Conservation (phyloP, 2,797 vertebrate species). For the Lepidocolaptes lacrymiger region DNA sequence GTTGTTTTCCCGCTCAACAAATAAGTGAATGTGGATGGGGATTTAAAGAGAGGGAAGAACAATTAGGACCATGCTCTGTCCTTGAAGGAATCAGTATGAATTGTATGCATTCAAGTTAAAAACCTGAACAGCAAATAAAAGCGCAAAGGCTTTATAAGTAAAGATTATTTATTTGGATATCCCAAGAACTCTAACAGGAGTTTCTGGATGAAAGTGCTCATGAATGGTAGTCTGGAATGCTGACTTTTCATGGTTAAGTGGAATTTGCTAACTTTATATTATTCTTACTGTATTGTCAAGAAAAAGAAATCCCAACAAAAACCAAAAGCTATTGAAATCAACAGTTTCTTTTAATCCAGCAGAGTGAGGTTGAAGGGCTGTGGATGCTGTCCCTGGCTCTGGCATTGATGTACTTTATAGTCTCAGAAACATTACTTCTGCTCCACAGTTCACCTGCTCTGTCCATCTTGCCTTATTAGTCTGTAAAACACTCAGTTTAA, state of each 20-base stretch:
- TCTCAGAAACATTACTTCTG: background rate
- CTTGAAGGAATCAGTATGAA: background rate
- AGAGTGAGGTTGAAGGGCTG: background rate
- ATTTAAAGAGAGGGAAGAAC: background rate
- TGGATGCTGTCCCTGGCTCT: background rate
- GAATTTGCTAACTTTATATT: background rate
- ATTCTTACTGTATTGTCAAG: background rate
- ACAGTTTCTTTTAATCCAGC: background rate
- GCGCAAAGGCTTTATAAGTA: background rate
- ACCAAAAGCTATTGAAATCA: background rate
- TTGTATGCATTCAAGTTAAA: background rate
- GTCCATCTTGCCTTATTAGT: background rate
- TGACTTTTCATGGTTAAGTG: background rate
- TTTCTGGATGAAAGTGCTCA: background rate
- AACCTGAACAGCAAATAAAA: background rate
- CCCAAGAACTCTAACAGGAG: background rate
- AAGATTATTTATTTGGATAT: background rate
- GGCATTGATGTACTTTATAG: background rate
- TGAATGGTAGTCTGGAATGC: background rate
- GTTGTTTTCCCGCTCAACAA: background rate
- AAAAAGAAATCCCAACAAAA: background rate
- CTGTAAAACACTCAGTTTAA: background rate
- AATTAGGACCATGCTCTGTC: background rate
- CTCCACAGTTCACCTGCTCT: background rate
- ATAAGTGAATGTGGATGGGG: background rate